These are phyloP conservation scores for Cetonia aurata DNA, from an alignment of 2,888 invertebrate species.

Conservation along the genomic window DNA sequence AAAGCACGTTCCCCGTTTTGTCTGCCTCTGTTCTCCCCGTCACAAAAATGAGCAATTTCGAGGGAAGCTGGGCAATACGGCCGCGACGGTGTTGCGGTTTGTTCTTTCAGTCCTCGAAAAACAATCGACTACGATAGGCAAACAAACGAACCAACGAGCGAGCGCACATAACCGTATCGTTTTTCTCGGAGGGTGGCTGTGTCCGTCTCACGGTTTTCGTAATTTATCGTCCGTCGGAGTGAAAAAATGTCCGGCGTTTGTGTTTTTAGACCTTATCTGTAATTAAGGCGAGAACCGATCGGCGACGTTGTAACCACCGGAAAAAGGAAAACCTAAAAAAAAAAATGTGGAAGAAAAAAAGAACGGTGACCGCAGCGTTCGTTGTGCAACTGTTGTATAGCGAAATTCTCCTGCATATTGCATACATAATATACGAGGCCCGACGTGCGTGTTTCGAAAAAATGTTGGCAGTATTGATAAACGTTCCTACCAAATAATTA, in stretches of 20 bases:
- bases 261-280: slow-evolving; percentile 16
- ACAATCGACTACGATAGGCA: slow-evolving; percentile 34
- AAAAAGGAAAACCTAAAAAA: slow-evolving; percentile 22
- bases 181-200: slow-evolving; percentile 30
- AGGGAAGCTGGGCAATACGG: background rate
- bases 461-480: too few species aligned
- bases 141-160: slow-evolving; percentile 27
- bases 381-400: too few species aligned
- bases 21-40: background rate
- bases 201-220: slow-evolving; percentile 10
- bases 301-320: slow-evolving; percentile 19
- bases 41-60: slow-evolving; percentile 27
- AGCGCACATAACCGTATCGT: slow-evolving; percentile 26
- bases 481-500: too few species aligned
- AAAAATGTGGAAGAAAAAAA: slow-evolving; percentile 1
- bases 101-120: slow-evolving; percentile 30
- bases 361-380: too few species aligned
- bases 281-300: slow-evolving; percentile 14
- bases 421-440: too few species aligned
- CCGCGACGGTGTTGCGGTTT: slow-evolving; percentile 1
- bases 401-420: too few species aligned
- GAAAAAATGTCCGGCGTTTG: slow-evolving; percentile 32
- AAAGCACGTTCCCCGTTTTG: slow-evolving; percentile 28
- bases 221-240: slow-evolving; percentile 30
- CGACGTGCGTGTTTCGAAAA: too few species aligned